phyloP scores from a whole-genome alignment of 2,797 vertebrate species.

The Aphelocoma californica region DNA sequence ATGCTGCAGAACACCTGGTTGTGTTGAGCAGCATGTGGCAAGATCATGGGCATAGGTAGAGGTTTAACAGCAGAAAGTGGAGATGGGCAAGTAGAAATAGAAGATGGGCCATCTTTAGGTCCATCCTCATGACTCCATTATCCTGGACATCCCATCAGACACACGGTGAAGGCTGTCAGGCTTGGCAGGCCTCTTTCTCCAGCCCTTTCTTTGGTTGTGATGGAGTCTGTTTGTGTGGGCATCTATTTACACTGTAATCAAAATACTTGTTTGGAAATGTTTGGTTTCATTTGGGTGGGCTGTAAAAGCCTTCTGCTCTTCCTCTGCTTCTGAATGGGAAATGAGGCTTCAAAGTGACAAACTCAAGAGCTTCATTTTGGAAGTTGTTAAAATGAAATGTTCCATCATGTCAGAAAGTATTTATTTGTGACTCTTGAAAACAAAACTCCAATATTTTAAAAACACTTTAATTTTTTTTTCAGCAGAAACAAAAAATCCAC shows the following conservation, averaged over 20 bases:
- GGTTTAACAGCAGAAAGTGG: neutral
- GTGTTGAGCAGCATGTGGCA: neutral
- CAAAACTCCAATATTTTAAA: neutral
- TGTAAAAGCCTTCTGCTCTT: neutral
- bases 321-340: neutral
- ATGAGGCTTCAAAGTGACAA: neutral
- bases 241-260: neutral
- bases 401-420: neutral
- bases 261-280: neutral
- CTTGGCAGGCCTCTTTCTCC: neutral
- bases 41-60: accelerated
- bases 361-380: neutral
- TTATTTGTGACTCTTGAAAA: neutral
- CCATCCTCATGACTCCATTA: neutral
- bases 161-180: neutral
- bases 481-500: neutral
- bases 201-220: accelerated
- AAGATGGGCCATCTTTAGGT: neutral
- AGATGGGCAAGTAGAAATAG: neutral
- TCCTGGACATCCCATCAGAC: neutral
- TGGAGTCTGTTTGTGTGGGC: neutral
- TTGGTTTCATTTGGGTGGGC: neutral
- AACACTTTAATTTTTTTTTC: accelerated
- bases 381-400: neutral
- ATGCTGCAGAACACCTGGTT: accelerated